Evolutionary conservation across 64 coral and sea anemone genomes (phyloP).

Genomic region (Orbicella faveolata): DNA sequence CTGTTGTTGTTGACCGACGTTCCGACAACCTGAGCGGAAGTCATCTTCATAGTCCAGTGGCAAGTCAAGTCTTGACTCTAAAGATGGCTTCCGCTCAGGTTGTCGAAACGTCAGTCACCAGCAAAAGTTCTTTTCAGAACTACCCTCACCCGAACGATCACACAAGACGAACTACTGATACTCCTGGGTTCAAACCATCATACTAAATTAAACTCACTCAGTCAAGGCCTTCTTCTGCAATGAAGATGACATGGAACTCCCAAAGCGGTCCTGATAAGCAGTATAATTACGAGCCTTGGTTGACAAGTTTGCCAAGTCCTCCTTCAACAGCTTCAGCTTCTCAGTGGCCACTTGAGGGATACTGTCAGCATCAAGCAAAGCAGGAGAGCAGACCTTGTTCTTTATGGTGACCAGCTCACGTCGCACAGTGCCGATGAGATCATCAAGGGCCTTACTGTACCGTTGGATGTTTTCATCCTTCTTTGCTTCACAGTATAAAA

Average conservation of each 20-base stretch:
- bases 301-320: constrained; percentile 71
- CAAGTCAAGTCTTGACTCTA: no score
- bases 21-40: no score
- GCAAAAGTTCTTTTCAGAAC: no score
- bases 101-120: no score
- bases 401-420: constrained; percentile 78
- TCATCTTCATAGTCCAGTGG: no score
- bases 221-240: constrained; percentile 77
- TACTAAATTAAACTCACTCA: constrained; percentile 49
- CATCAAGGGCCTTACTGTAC: constrained; percentile 76
- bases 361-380: constrained; percentile 79
- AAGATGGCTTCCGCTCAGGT: no score
- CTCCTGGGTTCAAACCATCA: no score
- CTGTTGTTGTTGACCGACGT: no score
- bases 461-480: constrained; percentile 88
- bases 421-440: constrained; percentile 72
- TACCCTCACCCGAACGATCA: no score
- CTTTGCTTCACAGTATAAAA: constrained; percentile 92
- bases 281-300: constrained; percentile 77
- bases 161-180: no score
- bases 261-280: constrained; percentile 85
- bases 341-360: constrained; percentile 85
- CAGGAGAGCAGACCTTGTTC: constrained; percentile 79
- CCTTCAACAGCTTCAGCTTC: constrained; percentile 80
- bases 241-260: constrained; percentile 84